Evolutionary conservation across 2,888 invertebrate species (phyloP), one percentile per base, ranked within the genome.

Genomic region (Ormyrus rosae): DNA sequence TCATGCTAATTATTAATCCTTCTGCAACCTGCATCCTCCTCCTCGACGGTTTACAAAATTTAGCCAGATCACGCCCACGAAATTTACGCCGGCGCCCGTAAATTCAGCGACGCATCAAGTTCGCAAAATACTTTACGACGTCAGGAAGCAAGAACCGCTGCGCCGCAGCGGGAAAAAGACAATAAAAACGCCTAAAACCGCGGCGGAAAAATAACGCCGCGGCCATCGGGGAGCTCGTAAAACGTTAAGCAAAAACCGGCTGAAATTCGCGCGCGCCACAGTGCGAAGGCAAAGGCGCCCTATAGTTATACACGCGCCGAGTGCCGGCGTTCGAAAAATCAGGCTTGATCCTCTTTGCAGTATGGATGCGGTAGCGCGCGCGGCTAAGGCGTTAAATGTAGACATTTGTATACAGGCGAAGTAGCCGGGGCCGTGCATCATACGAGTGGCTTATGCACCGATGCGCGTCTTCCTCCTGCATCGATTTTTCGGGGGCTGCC

Each of bases 51-150:
- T 34, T 34, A 34, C 0, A 34, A 34, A 34, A 34, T 34, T 34
- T 34, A 0, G 34, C 34, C 4, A 4, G 34, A 34, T 34, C 34
- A 34, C 34, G 34, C 34, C 34, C 34, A 34, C 34, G 34, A 34
- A 34, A 34, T 34, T 34, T 34, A 34, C 58, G 19, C 55, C 11
- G 11, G 34, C 48, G 5, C 11, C 10, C 60, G 34, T 13, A 76
- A 63, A 76, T 77, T 63, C 50, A 77, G 70, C 70, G 53, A 19
- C 50, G 68, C 68, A 50, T 56, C 63, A 73, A 79, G 63, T 73
- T 72, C 50, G 51, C 67, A 48, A 58, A 51, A 45, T 71, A 70
- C 64, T 70, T 77, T 65, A 48, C 53, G 65, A 13, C 9, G 10
- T 9, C 50, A 45, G 13, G 34, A 60, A 60, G 51, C 48, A 48